Evolutionary conservation across 2,888 invertebrate species (phyloP).

Genomic region (Diogma glabrata): DNA sequence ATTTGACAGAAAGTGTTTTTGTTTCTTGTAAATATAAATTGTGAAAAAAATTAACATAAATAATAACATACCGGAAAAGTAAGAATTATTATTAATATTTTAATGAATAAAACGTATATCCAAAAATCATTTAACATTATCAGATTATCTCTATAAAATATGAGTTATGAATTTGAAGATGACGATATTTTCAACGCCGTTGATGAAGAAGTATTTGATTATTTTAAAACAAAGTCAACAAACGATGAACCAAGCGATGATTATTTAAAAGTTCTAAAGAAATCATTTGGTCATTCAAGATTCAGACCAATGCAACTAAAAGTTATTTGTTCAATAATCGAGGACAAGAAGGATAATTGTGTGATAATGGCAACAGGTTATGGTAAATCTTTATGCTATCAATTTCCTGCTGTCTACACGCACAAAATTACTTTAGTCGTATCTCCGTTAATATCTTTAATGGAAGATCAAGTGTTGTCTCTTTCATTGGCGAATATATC

Average conservation of each 20-base stretch:
- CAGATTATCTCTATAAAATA: no score
- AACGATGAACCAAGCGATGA: conserved; percentile 12
- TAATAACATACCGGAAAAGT: no score
- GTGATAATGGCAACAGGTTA: conserved; percentile 60
- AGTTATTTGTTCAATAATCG: conserved; percentile 41
- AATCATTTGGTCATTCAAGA: conserved; percentile 42
- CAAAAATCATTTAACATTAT: no score
- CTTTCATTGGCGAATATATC: conserved; percentile 41
- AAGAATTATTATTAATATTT: no score
- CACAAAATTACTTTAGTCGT: conserved; percentile 46
- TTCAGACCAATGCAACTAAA: conserved; percentile 49
- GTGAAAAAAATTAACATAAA: no score
- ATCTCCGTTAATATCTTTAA: conserved; percentile 57
- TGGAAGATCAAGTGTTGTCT: conserved; percentile 58
- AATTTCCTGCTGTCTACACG: conserved; percentile 49
- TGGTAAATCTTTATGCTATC: conserved; percentile 59
- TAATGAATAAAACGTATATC: no score
- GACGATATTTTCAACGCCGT: conserved; percentile 8
- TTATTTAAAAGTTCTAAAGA: conserved; percentile 36
- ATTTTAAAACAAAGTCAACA: neutral
- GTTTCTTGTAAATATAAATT: no score
- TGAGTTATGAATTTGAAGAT: no score
- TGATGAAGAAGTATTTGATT: neutral
- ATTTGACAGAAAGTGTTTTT: no score
- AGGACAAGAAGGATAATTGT: conserved; percentile 46